These are phyloP conservation scores for Recurvirostra avosetta DNA, from an alignment of 2,113 vertebrate genomes.

Conservation along the genomic window DNA sequence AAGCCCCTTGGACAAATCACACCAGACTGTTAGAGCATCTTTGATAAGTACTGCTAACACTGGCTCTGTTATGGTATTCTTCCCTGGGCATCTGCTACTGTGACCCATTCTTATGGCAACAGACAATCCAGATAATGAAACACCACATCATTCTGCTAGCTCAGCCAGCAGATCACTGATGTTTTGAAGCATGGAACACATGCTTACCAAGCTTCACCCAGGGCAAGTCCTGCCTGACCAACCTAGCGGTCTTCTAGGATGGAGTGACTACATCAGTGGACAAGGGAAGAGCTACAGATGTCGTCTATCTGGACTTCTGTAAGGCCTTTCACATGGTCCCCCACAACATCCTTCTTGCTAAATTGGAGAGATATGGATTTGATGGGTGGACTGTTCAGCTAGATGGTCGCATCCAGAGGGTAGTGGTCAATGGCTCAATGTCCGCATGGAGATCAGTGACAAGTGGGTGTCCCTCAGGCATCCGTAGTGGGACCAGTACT, in stretches of 20 bases:
- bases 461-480: background rate
- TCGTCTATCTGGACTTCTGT: background rate
- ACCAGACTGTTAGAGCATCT: background rate
- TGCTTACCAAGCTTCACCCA: background rate
- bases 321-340: background rate
- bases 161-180: background rate
- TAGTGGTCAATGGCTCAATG: background rate
- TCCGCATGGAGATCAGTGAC: background rate
- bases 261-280: background rate
- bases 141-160: background rate
- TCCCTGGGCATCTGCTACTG: background rate
- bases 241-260: background rate
- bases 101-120: background rate
- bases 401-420: background rate
- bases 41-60: background rate
- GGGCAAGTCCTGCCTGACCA: background rate
- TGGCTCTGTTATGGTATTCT: background rate
- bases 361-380: background rate
- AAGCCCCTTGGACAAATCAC: background rate
- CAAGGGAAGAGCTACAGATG: background rate
- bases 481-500: no score
- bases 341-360: background rate
- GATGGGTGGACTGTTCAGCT: background rate
- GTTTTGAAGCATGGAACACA: background rate
- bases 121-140: background rate